Evolutionary conservation across 2,888 invertebrate genomes (phyloP).

Genomic region (Lasioglossum marginatum): DNA sequence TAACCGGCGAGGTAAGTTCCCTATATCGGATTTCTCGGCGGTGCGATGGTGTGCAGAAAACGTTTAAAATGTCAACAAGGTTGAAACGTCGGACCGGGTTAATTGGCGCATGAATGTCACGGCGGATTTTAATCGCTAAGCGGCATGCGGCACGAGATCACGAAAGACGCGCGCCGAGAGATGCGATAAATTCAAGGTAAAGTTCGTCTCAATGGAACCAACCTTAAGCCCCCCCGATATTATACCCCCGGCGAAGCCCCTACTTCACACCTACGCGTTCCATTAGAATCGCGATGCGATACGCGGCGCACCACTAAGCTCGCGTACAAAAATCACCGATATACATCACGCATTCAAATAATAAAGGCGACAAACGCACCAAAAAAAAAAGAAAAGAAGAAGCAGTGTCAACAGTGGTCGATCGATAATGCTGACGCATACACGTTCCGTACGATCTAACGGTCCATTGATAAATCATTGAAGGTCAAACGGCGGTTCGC

Average conservation of each 20-base stretch:
- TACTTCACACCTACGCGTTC: background rate
- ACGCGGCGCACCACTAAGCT: background rate
- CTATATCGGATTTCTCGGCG: constrained; percentile 65
- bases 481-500: constrained; percentile 34
- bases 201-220: background rate
- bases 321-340: background rate
- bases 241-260: background rate
- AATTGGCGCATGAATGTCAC: constrained; percentile 62
- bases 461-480: constrained; percentile 66
- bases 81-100: constrained; percentile 53
- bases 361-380: background rate
- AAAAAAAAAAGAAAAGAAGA: background rate
- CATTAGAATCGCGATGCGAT: background rate
- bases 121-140: constrained; percentile 49
- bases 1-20: constrained; percentile 57
- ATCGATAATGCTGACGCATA: constrained; percentile 65
- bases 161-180: background rate
- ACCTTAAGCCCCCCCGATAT: background rate
- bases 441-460: constrained; percentile 64
- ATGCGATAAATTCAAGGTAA: constrained; percentile 18
- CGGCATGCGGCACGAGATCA: constrained; percentile 13
- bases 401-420: constrained; percentile 60
- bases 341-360: background rate
- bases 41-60: constrained; percentile 40
- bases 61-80: constrained; percentile 66